Conservation (phyloP, 2,888 invertebrate species). For the Galerucella calmariensis region DNA sequence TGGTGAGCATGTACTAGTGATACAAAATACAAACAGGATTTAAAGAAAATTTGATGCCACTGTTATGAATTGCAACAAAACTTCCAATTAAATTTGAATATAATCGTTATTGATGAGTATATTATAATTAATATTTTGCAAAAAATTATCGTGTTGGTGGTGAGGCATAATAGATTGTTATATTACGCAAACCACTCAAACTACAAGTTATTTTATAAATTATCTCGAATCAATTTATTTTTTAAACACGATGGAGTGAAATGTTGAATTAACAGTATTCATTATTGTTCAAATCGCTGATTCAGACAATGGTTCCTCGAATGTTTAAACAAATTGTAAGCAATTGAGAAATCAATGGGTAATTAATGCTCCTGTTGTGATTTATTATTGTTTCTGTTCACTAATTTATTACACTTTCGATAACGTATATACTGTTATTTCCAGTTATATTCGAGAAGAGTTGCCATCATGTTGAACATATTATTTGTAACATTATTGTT, state of each 20-base stretch:
- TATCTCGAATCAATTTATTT: background rate
- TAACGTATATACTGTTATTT: background rate
- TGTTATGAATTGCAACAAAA: too few species aligned
- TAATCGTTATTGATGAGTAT: too few species aligned
- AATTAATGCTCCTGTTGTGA: background rate
- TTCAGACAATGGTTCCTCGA: background rate
- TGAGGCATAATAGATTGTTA: too few species aligned
- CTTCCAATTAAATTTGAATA: too few species aligned
- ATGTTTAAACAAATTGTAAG: background rate
- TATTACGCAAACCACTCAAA: background rate
- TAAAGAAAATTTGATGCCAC: too few species aligned
- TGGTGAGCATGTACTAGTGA: too few species aligned
- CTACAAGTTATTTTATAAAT: background rate
- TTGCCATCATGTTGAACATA: background rate
- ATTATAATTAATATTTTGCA: too few species aligned
- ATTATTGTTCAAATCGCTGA: background rate
- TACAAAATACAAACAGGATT: too few species aligned
- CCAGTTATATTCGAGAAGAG: background rate
- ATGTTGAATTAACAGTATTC: background rate
- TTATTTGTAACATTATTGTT: background rate
- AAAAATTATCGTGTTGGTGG: too few species aligned
- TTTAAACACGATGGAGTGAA: background rate
- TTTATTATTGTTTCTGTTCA: background rate
- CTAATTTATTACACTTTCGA: background rate
- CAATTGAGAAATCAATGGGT: background rate